Base-by-base conservation (phyloP, 2,888 invertebrate species). In the Rhimphoctona megacephalus region DNA sequence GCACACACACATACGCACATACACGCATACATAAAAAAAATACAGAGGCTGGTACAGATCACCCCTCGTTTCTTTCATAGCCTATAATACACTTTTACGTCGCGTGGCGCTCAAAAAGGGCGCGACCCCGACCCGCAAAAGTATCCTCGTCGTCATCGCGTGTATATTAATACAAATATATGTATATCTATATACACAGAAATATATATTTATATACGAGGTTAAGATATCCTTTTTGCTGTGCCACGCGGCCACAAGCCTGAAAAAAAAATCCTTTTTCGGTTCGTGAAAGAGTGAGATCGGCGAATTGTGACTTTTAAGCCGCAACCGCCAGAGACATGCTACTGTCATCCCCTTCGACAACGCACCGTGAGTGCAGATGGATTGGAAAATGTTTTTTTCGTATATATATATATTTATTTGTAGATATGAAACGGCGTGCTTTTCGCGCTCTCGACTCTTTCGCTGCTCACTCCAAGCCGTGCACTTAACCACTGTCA, bases 81-180 rank as follows among this genome's bases (percentile, higher is more conserved):
- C 89, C 84, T 88, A 90, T 90, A 91, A 91, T 91, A 91, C 89
- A 90, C 90, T 91, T 91, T 91, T 91, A 89, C 88, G 90, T 89
- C 90, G 89, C 87, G 85, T 88, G 89, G 88, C 86, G 85, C 72
- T 36, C 52, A 73, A 73, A 81, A 90, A 88, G 89, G 89, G 73
- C 85, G 89, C 90, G 85, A 88, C 89, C 89, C 87, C 88, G 88
- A 77, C 46, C 78, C 70, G 83, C 85, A 77, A 73, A 73, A 79
- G 70, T 77, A 67, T 70, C 83, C 25, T 43, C 74, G 49, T 61
- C 79, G 57, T 66, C 83, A 19, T 49, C 67, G 54, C 67, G 54
- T 76, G 70, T 80, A 76, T 67, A 70, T 57, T 52, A 49, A 43
- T 76, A 61, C 46, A 76, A 33, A 76, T 69, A 79, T 57, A 57